Base-by-base conservation (phyloP, 2,888 invertebrate genomes). In the Melanotus villosus region DNA sequence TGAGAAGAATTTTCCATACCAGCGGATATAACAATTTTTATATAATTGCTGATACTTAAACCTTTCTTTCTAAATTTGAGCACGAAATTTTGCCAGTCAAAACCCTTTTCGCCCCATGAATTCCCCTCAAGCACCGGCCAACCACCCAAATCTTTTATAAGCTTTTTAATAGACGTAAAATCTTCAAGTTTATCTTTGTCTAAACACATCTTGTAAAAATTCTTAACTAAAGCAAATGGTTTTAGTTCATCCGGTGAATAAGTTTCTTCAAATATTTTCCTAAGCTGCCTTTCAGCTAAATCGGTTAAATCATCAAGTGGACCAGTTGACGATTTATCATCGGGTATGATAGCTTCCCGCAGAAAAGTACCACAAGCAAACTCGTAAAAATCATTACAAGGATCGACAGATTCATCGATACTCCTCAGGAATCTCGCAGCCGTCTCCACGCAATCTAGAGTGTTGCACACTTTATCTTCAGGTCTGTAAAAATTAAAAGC, bases 11-110 rank as follows among this genome's bases (percentile, higher is more conserved):
- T 96, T 84, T 95, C 96, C 0, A 9, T 5, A 47, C 21, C 47
- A n/a, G 14, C 3, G 1, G 10, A 2, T 18, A 47, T 7, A 6
- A 6, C n/a, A 21, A 47, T 95, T 82, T 96, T 96, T 34, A 97
- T 88, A 83, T 96, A 92, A 82, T 96, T 95, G 84, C 96, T 95
- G 68, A 95, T 93, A 73, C 94, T 95, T 85, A 95, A 95, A 1
- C 97, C 97, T 57, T 89, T 86, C 60, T 87, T 85, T 38, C 95
- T 89, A 86, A 95, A 95, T 71, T 90, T 91, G 85, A 94, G 95
- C 5, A 95, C 93, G 0, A 93, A 91, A 74, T 47, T 23, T 1
- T 19, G 16, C 60, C 60, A 62, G 1, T 47, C 14, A 50, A 62
- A 62, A 9, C 9, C 10, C 6, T 14, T 36, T n/a, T 47, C 60